These are phyloP conservation scores for Heliconius cydno DNA, from an alignment of 2,888 invertebrate genomes.

Conservation along the genomic window DNA sequence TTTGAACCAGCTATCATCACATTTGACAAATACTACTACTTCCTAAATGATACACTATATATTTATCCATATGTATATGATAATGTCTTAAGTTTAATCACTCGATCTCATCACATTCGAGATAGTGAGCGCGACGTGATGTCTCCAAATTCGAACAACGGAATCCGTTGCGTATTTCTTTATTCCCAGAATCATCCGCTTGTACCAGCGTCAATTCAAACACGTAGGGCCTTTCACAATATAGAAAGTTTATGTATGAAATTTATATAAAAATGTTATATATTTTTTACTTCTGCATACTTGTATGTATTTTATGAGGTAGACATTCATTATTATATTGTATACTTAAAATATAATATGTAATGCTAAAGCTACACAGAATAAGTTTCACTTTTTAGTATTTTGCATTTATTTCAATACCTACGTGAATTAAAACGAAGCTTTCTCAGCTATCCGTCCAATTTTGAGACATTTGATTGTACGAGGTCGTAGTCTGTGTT, in stretches of 20 bases:
- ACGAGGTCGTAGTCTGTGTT: too few relatives aligned
- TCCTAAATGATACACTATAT: background rate
- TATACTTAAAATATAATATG: background rate
- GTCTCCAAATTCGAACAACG: constrained; percentile 37
- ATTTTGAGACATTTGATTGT: too few relatives aligned
- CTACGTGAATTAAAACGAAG: too few relatives aligned
- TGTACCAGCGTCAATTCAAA: constrained; percentile 41
- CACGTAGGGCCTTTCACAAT: constrained; percentile 47
- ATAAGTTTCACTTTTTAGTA: background rate
- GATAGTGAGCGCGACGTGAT: constrained; percentile 46
- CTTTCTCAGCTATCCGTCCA: too few relatives aligned
- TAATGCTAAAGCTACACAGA: background rate
- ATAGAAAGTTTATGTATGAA: constrained; percentile 32
- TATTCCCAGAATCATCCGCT: constrained; percentile 49
- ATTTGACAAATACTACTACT: background rate
- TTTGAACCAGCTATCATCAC: too few relatives aligned
- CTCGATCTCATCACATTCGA: constrained; percentile 36
- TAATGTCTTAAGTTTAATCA: background rate
- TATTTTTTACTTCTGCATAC: background rate
- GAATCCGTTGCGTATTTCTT: constrained; percentile 42
- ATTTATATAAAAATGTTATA: constrained; percentile 3
- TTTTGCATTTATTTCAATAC: background rate
- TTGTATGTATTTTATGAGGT: background rate
- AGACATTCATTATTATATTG: background rate
- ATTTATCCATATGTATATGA: background rate